Evolutionary conservation across 2,888 invertebrate species (phyloP), one percentile per base, ranked within the genome.

Genomic region (Harpalus rubripes): DNA sequence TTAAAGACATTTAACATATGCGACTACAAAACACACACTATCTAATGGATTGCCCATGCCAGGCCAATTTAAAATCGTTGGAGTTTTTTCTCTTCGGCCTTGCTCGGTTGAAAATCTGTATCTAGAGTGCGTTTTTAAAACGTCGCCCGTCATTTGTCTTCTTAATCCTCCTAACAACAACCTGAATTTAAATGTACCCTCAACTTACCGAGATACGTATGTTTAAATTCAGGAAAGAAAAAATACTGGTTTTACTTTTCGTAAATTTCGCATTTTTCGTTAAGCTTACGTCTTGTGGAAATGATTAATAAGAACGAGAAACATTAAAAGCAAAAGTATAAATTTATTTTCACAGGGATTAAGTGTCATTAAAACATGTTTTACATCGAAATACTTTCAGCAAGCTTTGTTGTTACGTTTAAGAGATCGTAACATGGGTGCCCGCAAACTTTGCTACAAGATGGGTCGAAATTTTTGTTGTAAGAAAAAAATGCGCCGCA

Each of bases 131-230:
- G 52, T 76, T 76, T 76, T 76, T 76, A 56, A 76, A 76, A 16
- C 44, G 76, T 56, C 56, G 76, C 16, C 22, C 76, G 52, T n/a
- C 52, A 56, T 76, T 76, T 76, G 76, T 76, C 76, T 76, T 76
- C 56, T 76, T 76, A 76, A 76, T 76, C 76, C 76, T 12, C 44
- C 44, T 56, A 76, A 76, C 76, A 76, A 76, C 76, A 76, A 76
- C 76, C 16, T 56, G 76, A 76, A 76, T 76, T 76, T 76, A 56
- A 68, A 68, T 68, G 22, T 68, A 22, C 63, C 39, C 39, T 32
- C 39, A 68, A 68, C 32, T 32, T 15, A 32, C 39, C 68, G n/a
- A 39, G 68, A 39, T 39, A 8, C 15, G 68, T 68, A 39, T 16
- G 39, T 41, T 68, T 68, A 39, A 39, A 68, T 68, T 2, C 68